Percentiles rank a stretch among this genome's conserved stretches.
Conservation (phyloP, 2,113 vertebrate genomes). For the Ammodytes marinus region DNA sequence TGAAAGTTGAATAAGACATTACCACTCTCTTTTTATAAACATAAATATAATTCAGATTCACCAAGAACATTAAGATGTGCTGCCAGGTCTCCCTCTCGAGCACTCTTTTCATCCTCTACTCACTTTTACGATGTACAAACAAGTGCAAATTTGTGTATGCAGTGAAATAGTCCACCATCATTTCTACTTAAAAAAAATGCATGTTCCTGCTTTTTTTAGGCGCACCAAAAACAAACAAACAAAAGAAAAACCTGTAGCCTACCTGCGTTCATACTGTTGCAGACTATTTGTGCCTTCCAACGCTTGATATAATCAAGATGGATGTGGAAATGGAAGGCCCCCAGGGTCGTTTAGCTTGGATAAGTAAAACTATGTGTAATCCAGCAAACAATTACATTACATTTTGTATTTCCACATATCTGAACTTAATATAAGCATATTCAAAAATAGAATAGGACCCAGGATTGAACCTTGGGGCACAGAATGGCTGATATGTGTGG, state of each 20-base stretch:
- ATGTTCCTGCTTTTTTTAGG: not conserved
- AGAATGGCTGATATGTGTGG: not conserved
- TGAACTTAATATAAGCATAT: not conserved
- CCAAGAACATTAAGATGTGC: no score
- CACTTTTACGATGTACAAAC: not conserved
- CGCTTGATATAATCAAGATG: not conserved
- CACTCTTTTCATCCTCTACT: not conserved
- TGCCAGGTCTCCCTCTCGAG: not conserved
- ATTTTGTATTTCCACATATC: not conserved
- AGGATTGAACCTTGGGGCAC: not conserved
- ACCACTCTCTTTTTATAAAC: no score
- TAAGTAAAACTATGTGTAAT: not conserved
- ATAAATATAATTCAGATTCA: no score
- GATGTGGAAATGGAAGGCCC: not conserved
- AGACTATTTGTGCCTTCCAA: not conserved
- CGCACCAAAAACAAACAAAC: not conserved
- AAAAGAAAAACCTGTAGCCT: not conserved
- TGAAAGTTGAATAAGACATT: no score
- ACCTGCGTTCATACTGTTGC: not conserved
- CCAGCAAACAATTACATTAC: not conserved
- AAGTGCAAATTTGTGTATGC: not conserved
- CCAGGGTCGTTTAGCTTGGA: not conserved
- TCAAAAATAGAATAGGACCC: not conserved
- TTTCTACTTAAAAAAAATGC: not conserved
- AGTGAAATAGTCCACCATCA: not conserved